phyloP scores from a whole-genome alignment of 2,888 invertebrate species.

The Meandrusa payeni region DNA sequence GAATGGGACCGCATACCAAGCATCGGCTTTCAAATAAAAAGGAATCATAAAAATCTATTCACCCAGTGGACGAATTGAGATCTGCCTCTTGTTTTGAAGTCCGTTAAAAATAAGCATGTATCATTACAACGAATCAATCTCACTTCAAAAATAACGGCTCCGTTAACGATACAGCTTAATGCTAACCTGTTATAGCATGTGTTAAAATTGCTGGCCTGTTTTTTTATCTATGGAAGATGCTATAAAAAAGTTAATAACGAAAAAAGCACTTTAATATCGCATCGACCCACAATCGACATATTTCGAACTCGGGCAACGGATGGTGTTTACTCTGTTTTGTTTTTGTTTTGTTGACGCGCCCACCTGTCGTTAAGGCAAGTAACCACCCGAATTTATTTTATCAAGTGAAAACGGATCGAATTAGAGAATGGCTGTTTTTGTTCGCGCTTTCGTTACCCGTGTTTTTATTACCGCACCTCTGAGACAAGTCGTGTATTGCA shows the following conservation, averaged over 20 bases:
- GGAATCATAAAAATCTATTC: too few species aligned
- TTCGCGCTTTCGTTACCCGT: conserved; percentile 10
- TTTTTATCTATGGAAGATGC: conserved; percentile 1
- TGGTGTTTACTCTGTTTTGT: conserved; percentile 29
- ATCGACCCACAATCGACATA: conserved; percentile 22
- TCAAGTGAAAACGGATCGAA: conserved; percentile 26
- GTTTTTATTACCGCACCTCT: conserved; percentile 12
- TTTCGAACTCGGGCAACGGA: conserved; percentile 28
- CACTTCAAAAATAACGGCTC: background rate
- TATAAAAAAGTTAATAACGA: conserved; percentile 6
- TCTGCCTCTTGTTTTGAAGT: too few species aligned
- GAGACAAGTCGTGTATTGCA: conserved; percentile 8
- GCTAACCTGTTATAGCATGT: too few species aligned
- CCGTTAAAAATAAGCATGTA: too few species aligned
- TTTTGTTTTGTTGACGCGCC: conserved; percentile 18
- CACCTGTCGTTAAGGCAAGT: conserved; percentile 28
- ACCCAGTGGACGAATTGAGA: too few species aligned
- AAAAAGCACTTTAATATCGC: conserved; percentile 18
- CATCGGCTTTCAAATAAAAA: too few species aligned
- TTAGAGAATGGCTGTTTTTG: conserved; percentile 11
- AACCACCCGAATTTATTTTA: conserved; percentile 14
- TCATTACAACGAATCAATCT: background rate
- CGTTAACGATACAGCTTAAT: background rate
- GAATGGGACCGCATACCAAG: too few species aligned
- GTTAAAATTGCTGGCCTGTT: too few species aligned